phyloP scores from a whole-genome alignment of 2,797 vertebrate genomes.

The Helarctos malayanus region DNA sequence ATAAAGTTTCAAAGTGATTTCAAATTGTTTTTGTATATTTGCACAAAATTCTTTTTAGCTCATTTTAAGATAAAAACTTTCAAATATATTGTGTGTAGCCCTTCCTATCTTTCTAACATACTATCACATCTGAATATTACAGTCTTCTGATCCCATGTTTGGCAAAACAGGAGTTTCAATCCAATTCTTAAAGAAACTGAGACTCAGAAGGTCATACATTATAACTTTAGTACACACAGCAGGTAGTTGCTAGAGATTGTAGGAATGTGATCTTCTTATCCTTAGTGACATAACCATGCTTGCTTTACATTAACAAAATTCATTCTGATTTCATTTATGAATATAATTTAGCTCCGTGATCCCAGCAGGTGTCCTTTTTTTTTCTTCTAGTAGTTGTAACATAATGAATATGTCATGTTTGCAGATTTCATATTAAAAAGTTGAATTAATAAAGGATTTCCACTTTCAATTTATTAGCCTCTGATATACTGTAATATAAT shows the following conservation, averaged over 20 bases:
- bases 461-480: neutral
- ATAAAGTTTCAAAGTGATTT: neutral
- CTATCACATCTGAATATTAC: neutral
- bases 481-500: neutral
- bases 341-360: neutral
- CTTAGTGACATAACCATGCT: neutral
- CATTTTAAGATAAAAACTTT: neutral
- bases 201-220: neutral
- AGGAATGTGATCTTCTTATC: neutral
- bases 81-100: neutral
- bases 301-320: neutral
- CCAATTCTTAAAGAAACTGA: neutral
- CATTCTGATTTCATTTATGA: neutral
- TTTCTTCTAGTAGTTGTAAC: neutral
- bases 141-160: neutral
- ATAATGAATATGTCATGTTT: neutral
- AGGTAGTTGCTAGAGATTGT: neutral
- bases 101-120: neutral
- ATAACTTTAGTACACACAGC: neutral
- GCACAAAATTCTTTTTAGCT: neutral
- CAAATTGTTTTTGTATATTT: neutral
- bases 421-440: neutral
- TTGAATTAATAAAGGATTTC: neutral
- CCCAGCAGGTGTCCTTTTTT: neutral
- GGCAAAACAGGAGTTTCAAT: neutral